These are phyloP conservation scores for Aphelocoma californica DNA, from an alignment of 2,797 vertebrate species.

Conservation along the genomic window DNA sequence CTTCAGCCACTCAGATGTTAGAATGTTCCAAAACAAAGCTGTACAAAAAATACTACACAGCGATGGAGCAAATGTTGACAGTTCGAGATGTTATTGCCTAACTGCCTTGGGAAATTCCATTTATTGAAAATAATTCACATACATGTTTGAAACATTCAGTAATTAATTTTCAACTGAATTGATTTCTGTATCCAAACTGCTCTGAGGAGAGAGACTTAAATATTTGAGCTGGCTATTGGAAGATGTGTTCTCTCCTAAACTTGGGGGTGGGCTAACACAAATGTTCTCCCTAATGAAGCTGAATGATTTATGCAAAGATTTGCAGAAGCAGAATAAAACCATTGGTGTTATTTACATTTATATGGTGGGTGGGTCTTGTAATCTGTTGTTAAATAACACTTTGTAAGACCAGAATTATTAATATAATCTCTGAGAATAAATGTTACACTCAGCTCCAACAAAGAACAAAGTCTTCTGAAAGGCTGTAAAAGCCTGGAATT, in stretches of 20 bases:
- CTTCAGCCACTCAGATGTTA: background rate
- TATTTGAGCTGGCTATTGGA: constrained; percentile 16
- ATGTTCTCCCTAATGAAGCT: constrained; percentile 37
- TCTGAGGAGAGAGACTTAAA: constrained; percentile 17
- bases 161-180: constrained; percentile 67
- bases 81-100: constrained; percentile 55
- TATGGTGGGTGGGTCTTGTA: background rate
- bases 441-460: background rate
- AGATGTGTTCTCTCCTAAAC: background rate
- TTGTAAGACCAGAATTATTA: background rate
- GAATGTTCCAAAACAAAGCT: constrained; percentile 15
- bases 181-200: constrained; percentile 58
- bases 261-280: background rate
- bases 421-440: background rate
- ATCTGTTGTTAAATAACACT: background rate
- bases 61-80: constrained; percentile 21
- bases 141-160: constrained; percentile 58
- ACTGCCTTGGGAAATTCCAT: constrained; percentile 57
- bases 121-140: constrained; percentile 69
- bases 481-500: background rate
- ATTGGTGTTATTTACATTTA: background rate
- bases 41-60: background rate
- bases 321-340: background rate
- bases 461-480: background rate
- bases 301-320: constrained; percentile 18